Evolutionary conservation across 2,113 vertebrate species (phyloP), one percentile per base, ranked within the genome.

Genomic region (Noctilio leporinus): DNA sequence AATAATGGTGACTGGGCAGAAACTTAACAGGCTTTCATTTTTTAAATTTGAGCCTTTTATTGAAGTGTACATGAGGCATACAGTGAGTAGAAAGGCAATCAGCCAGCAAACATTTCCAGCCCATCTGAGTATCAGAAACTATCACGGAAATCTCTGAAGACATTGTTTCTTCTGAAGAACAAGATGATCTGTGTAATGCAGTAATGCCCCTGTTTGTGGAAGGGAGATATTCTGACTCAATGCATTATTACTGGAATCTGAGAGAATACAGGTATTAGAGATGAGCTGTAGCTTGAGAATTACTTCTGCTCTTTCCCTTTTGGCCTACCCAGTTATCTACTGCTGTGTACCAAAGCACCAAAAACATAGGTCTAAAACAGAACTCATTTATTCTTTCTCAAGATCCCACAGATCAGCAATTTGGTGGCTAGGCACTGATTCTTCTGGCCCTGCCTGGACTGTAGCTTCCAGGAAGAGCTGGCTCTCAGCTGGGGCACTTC

Each of bases 1-100:
- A 75, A 76, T 43, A 28, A 65, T 51, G 5, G 26, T 82, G 19
- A 72, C 10, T 24, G 96, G 73, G 17, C 45, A 70, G 49, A 3
- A 7, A 72, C 35, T 86, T 78, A 70, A 30, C 9, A 80, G 38
- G 30, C 69, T 38, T 81, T 87, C 38, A 38, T 84, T 89, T 96
- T 40, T 80, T 73, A 67, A 75, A 80, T 80, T 93, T 53, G n/a
- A 83, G 24, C 76, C 30, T 96, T 94, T 95, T 75, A 89, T 43
- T 94, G 24, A 47, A 51, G 30, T 53, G 69, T 92, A 87, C 26
- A 43, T 57, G 35, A 89, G 14, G 22, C 30, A 83, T 47, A 84
- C 14, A 93, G 28, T 65, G 93, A 96, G 43, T 33, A 95, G 86
- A 95, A 85, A 82, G 83, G 30, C 94, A 93, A 89, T 76, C 69